Percentiles rank a stretch among this genome's conserved stretches.
Evolutionary conservation across 1,140 invertebrate species (phyloP).

Genomic region (Chrysopa pallens): DNA sequence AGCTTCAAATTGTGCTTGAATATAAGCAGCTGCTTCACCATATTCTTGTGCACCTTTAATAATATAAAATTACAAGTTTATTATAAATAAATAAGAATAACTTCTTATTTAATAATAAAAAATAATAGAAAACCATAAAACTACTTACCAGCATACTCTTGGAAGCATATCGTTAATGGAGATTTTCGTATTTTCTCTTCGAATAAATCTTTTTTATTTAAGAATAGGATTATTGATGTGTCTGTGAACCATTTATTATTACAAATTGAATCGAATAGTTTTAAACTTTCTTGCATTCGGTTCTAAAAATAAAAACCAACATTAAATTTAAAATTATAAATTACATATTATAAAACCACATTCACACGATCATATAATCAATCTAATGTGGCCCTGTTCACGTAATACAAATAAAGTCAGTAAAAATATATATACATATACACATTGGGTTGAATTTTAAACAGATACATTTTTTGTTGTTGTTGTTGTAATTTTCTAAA

Average conservation of each 20-base stretch:
- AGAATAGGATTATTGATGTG: constrained; percentile 91
- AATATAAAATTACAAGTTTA: constrained; percentile 1
- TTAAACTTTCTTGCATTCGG: constrained; percentile 83
- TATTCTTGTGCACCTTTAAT: constrained; percentile 60
- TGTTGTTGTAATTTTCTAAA: no score
- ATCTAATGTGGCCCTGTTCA: no score
- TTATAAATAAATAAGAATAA: not conserved
- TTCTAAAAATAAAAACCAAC: constrained; percentile 29
- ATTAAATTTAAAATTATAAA: no score
- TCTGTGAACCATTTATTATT: constrained; percentile 98
- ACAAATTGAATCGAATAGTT: constrained; percentile 91
- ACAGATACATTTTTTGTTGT: no score
- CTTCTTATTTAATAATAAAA: not conserved
- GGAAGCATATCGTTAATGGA: constrained; percentile 87
- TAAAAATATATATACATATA: no score
- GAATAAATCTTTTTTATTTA: constrained; percentile 95
- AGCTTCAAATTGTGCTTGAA: constrained; percentile 77
- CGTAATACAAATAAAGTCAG: no score
- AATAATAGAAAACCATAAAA: not conserved
- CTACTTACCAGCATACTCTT: constrained; percentile 71
- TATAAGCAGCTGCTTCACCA: constrained; percentile 73
- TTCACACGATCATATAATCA: no score
- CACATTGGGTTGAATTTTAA: no score
- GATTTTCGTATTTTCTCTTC: constrained; percentile 83
- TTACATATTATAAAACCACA: no score